Conservation (phyloP, 2,113 vertebrate species). For the Gallinago jamesoni region DNA sequence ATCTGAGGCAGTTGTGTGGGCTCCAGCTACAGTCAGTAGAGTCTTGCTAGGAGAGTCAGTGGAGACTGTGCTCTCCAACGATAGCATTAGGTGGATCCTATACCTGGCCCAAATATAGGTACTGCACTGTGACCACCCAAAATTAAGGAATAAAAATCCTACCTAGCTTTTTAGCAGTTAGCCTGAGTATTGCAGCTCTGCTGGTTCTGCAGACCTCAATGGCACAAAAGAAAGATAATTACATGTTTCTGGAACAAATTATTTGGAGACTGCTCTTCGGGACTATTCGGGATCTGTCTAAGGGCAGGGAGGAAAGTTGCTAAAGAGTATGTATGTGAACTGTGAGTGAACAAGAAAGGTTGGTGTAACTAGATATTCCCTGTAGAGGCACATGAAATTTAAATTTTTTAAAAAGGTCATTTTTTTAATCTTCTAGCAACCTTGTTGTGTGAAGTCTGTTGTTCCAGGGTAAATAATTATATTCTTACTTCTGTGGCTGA, state of each 20-base stretch:
- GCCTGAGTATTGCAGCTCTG: neutral
- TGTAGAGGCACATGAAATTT: neutral
- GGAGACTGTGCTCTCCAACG: neutral
- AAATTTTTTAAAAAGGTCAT: neutral
- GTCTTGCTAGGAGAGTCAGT: neutral
- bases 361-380: neutral
- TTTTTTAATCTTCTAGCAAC: neutral
- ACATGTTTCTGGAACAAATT: neutral
- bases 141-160: neutral
- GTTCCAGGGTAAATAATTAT: neutral
- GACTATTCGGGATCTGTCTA: neutral
- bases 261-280: neutral
- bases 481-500: neutral
- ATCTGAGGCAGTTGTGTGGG: neutral
- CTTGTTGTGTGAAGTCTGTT: neutral
- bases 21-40: neutral
- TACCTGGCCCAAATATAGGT: neutral
- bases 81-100: neutral
- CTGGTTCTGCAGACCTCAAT: neutral
- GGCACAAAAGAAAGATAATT: neutral
- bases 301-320: neutral
- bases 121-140: neutral
- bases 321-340: neutral
- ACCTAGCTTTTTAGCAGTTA: neutral
- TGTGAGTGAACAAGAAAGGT: neutral